Evolutionary conservation across 2,888 invertebrate species (phyloP).

Genomic region (Orthonevra nobilis): DNA sequence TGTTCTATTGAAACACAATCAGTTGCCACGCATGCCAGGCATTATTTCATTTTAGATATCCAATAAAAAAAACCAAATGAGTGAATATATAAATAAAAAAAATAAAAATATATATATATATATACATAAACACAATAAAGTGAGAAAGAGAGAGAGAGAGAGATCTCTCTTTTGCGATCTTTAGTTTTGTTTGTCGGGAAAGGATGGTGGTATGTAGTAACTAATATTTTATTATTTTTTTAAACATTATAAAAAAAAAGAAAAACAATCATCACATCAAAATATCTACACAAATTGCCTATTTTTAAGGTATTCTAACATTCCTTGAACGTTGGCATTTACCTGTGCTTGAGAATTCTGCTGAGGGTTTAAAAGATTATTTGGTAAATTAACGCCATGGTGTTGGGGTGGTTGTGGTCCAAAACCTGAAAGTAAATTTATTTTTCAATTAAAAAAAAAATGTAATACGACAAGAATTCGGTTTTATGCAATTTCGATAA

Average conservation of each 20-base stretch:
- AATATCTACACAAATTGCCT: slow-evolving; percentile 77
- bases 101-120: slow-evolving; percentile 8
- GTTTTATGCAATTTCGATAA: too few relatives aligned
- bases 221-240: slow-evolving; percentile 47
- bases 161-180: not conserved
- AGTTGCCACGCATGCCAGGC: slow-evolving; percentile 59
- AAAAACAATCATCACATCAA: slow-evolving; percentile 53
- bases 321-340: slow-evolving; percentile 77
- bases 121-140: too few relatives aligned
- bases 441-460: too few relatives aligned
- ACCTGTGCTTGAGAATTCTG: slow-evolving; percentile 77
- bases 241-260: slow-evolving; percentile 30
- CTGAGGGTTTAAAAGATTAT: slow-evolving; percentile 77
- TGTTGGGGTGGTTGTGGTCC: slow-evolving; percentile 75
- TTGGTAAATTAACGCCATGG: slow-evolving; percentile 76
- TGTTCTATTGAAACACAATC: slow-evolving; percentile 17
- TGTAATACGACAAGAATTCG: too few relatives aligned
- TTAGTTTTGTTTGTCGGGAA: not conserved
- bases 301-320: slow-evolving; percentile 78
- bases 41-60: slow-evolving; percentile 24
- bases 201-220: slow-evolving; percentile 14
- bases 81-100: slow-evolving; percentile 25
- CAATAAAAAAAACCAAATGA: slow-evolving; percentile 38
- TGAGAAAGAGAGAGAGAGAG: slow-evolving; percentile 7
- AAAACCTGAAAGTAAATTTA: slow-evolving; percentile 74